Evolutionary conservation across 1,140 invertebrate genomes (phyloP), one percentile per base, ranked within the genome.

Genomic region (Coboldia fuscipes): DNA sequence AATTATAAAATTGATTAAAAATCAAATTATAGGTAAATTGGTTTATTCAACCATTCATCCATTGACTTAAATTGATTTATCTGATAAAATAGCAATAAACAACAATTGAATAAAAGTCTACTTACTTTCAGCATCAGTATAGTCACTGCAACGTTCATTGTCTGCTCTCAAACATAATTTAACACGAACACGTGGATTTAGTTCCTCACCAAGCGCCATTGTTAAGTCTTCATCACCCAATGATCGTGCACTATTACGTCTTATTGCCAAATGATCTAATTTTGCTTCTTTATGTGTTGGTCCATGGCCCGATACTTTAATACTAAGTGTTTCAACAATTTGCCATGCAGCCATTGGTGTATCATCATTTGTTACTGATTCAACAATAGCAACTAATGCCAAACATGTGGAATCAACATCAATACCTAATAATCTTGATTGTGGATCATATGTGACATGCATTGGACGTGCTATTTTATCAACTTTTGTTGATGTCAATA

Each of bases 381-480:
- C 76, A 7, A 77, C 72, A 3, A 72, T 62, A 1, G 73, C 76
- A 1, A 80, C 65, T 1, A 84, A 56, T 28, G 70, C 68, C 21
- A 76, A 58, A 50, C 72, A 89, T 5, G 72, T 83, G 23, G 68
- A 63, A 0, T 69, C 72, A 1, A 85, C 72, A 45, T 73, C 76
- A 39, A 89, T 78, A 5, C 71, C 70, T 1, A 90, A 46, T 0
- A 65, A 70, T 21, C 71, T 68, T 3, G 72, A 69, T 39, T 70
- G 70, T 1, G 77, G 79, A 42, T 88, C 79, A 46, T 72, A 88
- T 12, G 73, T 76, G 3, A 88, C 80, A 36, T 77, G 65, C 36
- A 81, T 60, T 0, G 85, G 79, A 0, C 72, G 57, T 2, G 82
- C 75, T 15, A 90, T 86, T 40, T 77, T 68, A 38, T 86, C 79